These are phyloP conservation scores for Pavo muticus DNA, from an alignment of 2,113 vertebrate species.

Conservation along the genomic window DNA sequence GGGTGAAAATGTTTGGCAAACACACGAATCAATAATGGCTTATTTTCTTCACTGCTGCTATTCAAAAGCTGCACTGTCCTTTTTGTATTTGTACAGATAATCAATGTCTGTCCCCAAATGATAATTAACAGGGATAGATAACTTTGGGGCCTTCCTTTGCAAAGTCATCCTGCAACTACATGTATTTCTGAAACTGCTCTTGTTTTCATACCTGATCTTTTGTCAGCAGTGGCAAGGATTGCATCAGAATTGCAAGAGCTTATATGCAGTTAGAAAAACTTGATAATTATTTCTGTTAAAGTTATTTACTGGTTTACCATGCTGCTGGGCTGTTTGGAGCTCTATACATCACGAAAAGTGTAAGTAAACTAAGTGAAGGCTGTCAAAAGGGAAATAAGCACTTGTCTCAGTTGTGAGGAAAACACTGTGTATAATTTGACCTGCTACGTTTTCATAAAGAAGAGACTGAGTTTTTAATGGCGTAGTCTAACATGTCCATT, in stretches of 20 bases:
- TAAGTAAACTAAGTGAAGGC: neutral
- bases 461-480: slow-evolving; percentile 24
- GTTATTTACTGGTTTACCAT: neutral
- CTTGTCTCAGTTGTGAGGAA: neutral
- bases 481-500: slow-evolving; percentile 46
- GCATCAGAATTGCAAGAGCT: neutral
- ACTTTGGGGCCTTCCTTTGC: slow-evolving; percentile 9
- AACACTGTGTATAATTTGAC: neutral
- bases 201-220: neutral
- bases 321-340: neutral
- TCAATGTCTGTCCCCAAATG: slow-evolving; percentile 21
- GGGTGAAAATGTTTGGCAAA: slow-evolving; percentile 61
- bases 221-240: neutral
- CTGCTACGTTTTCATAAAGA: slow-evolving; percentile 16
- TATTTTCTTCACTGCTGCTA: slow-evolving; percentile 63
- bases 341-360: neutral
- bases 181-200: neutral
- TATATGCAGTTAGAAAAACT: neutral
- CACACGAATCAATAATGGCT: slow-evolving; percentile 70
- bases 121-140: slow-evolving; percentile 32
- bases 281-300: neutral
- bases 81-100: slow-evolving; percentile 54
- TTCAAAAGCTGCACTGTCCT: slow-evolving; percentile 57
- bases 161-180: slow-evolving; percentile 6
- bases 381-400: neutral